Evolutionary conservation across 2,888 invertebrate species (phyloP), one percentile per base, ranked within the genome.

Genomic region (Atherix ibis): DNA sequence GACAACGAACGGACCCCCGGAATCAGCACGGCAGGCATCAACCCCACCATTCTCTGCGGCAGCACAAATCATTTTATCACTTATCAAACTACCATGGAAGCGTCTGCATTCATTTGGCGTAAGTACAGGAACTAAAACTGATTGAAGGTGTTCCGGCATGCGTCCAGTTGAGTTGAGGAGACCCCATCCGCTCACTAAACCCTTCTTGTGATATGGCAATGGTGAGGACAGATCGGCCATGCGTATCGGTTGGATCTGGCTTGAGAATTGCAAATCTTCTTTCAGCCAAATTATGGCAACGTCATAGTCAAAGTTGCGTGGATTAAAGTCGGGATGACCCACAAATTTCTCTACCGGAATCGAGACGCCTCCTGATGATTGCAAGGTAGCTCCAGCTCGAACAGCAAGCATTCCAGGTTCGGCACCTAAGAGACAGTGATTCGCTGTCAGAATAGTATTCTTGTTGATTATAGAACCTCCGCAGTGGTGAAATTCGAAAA

Each of bases 21-120:
- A 52, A 29, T 59, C 57, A 6, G 53, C 58, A 39, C 58, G 64
- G 34, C 67, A 66, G 10, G 62, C 61, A 41, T 67, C 66, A 32
- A 52, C 39, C 31, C 53, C 41, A 9, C 63, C 66, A 10, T 67
- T 68, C 6, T 28, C 24, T 12, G 28, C 24, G 1, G 72, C 73
- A 15, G 73, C 73, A 45, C 74, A 75, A 0, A 72, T 48, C 67
- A 73, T 71, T 2, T 54, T 58, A 0, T 62, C 47, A 0, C 68
- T 67, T 15, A 64, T 64, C n/a, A n/a, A n/a, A n/a, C n/a, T n/a
- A n/a, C n/a, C n/a, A n/a, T n/a, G n/a, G n/a, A n/a, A n/a, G n/a
- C n/a, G n/a, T n/a, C n/a, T n/a, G n/a, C n/a, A n/a, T n/a, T n/a
- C n/a, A n/a, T n/a, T n/a, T n/a, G n/a, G n/a, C n/a, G n/a, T n/a